Base-by-base conservation (phyloP, 1,140 invertebrate species). In the Diplogasteroides magnus region DNA sequence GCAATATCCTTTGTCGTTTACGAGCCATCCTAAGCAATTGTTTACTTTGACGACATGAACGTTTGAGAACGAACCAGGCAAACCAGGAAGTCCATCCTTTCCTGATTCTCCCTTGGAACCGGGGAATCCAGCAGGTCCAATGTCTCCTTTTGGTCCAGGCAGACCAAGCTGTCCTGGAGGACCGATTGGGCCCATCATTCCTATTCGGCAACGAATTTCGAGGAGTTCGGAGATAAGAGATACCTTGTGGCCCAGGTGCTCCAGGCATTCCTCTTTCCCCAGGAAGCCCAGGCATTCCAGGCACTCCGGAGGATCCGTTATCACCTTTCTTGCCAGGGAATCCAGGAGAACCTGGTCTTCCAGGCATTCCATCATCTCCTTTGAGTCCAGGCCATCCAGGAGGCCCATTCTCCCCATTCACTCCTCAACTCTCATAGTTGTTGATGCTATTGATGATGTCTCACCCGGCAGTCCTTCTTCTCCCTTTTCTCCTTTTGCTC, bases 1-100 rank as follows among this genome's bases (percentile, higher is more conserved):
- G 61, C 74, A 75, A 55, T 75, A 75, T 31, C 74, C 74, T 62
- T 74, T 73, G 64, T 75, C 74, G 61, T 75, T 75, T 23, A 75
- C 74, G 6, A 75, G 62, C 74, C 74, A 75, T 26, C 74, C 70
- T 67, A 65, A 60, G 13, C 56, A 68, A 48, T 32, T n/a, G 37
- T 31, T 59, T 61, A 58, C 31, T 55, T 29, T 19, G 37, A 64
- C 55, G 32, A 25, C n/a, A 28, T 2, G 2, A 66, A 56, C 13
- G 1, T 2, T 62, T 59, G 29, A 48, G 6, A 6, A 48, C 37
- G 63, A 19, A 67, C 65, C 71, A 32, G 71, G 71, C 2, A 73
- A 63, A 15, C 67, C 67, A 23, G 73, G 73, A 60, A 74, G 67
- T 29, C 73, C 73, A 60, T 74, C 71, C n/a, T 68, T 71, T 64